Conservation (phyloP, 2,797 vertebrate species). For the Phataginus tricuspis region DNA sequence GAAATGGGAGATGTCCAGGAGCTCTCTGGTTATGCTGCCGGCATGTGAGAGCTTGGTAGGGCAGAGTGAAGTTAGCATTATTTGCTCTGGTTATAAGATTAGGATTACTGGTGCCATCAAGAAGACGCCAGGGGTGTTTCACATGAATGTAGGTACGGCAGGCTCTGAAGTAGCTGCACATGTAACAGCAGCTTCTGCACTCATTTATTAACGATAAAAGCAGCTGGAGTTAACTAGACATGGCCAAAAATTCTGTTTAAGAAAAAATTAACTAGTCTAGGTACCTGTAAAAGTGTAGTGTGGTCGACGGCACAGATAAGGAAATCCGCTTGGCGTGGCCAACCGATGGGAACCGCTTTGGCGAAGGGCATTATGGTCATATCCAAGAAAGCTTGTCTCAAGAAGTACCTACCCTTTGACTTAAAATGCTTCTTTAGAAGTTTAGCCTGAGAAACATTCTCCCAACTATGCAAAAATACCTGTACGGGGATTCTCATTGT, state of each 20-base stretch:
- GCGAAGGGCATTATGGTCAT: neutral
- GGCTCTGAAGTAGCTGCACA: neutral
- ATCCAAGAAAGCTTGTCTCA: neutral
- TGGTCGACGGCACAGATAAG: no score
- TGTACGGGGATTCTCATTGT: neutral
- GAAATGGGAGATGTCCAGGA: neutral
- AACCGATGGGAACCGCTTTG: accelerated
- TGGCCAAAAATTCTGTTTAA: neutral
- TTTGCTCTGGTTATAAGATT: neutral
- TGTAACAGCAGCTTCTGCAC: neutral
- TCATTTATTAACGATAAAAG: neutral
- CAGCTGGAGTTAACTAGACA: neutral
- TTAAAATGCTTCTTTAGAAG: neutral
- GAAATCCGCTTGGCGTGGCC: no score
- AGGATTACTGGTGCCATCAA: neutral
- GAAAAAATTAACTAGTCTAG: accelerated
- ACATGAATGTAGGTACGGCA: no score
- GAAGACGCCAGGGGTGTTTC: accelerated
- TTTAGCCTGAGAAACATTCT: neutral
- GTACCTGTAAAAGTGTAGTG: accelerated
- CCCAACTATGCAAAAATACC: neutral
- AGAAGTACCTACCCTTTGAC: neutral
- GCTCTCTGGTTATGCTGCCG: accelerated
- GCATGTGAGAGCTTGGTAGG: neutral
- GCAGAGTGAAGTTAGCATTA: no score